Evolutionary conservation across 1,140 invertebrate species (phyloP), one percentile per base, ranked within the genome.

Genomic region (Microplitis demolitor): DNA sequence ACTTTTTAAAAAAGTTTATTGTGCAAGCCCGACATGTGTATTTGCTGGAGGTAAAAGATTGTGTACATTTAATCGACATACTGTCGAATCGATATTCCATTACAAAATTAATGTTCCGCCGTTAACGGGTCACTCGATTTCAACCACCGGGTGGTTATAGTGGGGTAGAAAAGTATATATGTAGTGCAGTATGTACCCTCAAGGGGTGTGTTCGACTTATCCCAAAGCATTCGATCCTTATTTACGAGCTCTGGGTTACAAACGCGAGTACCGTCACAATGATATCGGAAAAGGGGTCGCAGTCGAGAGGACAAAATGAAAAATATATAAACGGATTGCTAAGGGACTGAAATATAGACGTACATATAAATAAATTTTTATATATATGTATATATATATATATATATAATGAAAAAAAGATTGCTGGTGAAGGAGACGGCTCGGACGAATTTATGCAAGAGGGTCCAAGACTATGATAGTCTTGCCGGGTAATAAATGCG

Each of bases 141-240:
- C 33, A 39, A 62, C 56, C 56, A 35, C 45, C 51, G 33, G 33
- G 58, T 33, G 13, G 16, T 56, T 56, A 56, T 56, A 56, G 39
- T 45, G 39, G 39, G 39, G 39, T 45, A 45, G 6, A 45, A 66
- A 39, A 34, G 14, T 33, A 34, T 45, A 11, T 45, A 45, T 45
- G 39, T 45, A 45, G 39, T 11, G 39, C 39, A 45, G 39, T 45
- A 11, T 45, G 39, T 45, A 45, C 39, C 11, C 31, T 35, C 45
- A 39, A 58, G 69, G 75, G 75, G 75, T 74, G 69, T 71, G 72
- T 76, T 76, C 58, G 35, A 74, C 58, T 74, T 74, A 74, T 74
- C 71, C 69, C 72, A 16, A 34, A 39, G 66, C 56, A 72, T 76
- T 76, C 72, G 75, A 74, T 76, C 51, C 69, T 76, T 74, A 76